phyloP scores from a whole-genome alignment of 2,888 invertebrate species.

The Tenthredo livida region DNA sequence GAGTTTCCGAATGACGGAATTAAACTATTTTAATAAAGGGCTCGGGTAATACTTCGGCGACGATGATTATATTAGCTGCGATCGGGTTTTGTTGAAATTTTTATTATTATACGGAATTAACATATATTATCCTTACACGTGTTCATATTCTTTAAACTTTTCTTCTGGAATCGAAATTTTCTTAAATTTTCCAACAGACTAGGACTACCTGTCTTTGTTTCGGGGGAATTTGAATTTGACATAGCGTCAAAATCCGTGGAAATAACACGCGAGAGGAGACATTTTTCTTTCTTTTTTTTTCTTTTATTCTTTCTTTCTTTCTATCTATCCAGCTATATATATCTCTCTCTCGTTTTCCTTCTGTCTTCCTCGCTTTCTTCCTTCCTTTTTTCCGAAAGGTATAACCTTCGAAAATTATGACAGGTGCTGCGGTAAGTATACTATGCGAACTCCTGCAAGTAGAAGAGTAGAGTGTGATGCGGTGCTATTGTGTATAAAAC shows the following conservation, averaged over 20 bases:
- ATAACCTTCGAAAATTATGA: constrained; percentile 53
- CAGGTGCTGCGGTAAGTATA: constrained; percentile 16
- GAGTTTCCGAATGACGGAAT: neutral
- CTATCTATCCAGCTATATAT: neutral
- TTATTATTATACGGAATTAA: neutral
- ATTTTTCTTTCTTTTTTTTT: constrained; percentile 55
- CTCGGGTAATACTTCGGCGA: neutral
- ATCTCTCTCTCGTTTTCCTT: neutral
- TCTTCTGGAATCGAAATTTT: constrained; percentile 86
- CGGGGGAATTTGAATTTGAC: constrained; percentile 73
- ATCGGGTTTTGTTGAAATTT: neutral
- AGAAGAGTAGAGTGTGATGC: too few relatives aligned
- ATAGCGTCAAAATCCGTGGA: constrained; percentile 65
- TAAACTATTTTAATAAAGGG: neutral
- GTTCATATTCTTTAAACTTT: constrained; percentile 75
- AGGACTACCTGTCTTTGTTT: constrained; percentile 78
- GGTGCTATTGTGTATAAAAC: too few relatives aligned
- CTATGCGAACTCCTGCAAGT: neutral
- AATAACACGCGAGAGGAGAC: constrained; percentile 56
- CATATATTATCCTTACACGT: constrained; percentile 67
- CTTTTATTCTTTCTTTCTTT: neutral
- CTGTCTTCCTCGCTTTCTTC: neutral
- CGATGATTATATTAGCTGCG: neutral
- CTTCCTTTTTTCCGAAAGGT: constrained; percentile 42
- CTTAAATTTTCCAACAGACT: constrained; percentile 83